phyloP scores from a whole-genome alignment of 2,113 vertebrate genomes.

The Nymphicus hollandicus region DNA sequence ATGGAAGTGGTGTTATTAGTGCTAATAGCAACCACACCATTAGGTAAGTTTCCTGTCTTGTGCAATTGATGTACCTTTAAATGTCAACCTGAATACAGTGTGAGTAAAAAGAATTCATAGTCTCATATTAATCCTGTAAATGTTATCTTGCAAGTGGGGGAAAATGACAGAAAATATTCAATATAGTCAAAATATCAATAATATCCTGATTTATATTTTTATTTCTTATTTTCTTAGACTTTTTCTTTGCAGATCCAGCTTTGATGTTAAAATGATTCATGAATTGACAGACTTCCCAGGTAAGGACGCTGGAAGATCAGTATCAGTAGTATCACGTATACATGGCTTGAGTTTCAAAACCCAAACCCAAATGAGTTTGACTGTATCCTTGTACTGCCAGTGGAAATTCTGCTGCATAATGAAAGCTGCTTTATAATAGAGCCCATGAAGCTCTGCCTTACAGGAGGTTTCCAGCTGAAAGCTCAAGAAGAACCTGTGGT shows the following conservation, averaged over 20 bases:
- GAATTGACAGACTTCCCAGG: not conserved
- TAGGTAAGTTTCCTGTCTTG: slow-evolving; percentile 21
- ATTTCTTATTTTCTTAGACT: not conserved
- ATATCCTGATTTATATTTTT: not conserved
- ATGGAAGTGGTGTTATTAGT: slow-evolving; percentile 9
- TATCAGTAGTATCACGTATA: not conserved
- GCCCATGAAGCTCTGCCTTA: not conserved
- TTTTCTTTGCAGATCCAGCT: not conserved
- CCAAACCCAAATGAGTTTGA: not conserved
- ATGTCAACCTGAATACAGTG: slow-evolving; percentile 1
- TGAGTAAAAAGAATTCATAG: not conserved
- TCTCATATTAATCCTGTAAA: not conserved
- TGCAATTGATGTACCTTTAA: slow-evolving; percentile 11
- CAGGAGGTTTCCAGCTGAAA: not conserved
- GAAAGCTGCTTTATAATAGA: not conserved
- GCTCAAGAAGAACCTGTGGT: not conserved
- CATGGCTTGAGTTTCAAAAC: not conserved
- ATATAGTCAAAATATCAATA: not conserved
- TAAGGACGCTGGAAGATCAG: not conserved
- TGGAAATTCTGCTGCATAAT: not conserved
- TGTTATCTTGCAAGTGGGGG: not conserved
- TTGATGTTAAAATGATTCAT: not conserved
- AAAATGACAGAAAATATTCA: not conserved
- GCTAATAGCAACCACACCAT: not conserved
- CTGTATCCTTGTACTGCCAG: not conserved